phyloP scores from a whole-genome alignment of 2,888 invertebrate genomes.

The Hemaris fuciformis region DNA sequence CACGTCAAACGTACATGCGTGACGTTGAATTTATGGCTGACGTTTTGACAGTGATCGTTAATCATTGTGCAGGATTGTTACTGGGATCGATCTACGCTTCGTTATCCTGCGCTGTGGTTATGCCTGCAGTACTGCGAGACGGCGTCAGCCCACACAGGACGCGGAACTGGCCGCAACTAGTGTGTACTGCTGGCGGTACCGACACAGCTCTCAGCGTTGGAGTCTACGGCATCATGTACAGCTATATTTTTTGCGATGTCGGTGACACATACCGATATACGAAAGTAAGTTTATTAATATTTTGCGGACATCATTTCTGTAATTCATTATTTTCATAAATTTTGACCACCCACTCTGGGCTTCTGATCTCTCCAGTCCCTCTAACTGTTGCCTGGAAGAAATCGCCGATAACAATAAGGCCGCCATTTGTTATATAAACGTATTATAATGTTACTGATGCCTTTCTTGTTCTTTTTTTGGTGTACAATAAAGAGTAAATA shows the following conservation, averaged over 20 bases:
- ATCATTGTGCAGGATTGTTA: conserved; percentile 48
- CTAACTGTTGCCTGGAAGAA: no score
- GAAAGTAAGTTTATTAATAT: conserved; percentile 55
- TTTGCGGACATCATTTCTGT: no score
- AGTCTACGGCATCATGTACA: conserved; percentile 61
- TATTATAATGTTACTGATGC: no score
- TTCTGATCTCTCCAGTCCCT: no score
- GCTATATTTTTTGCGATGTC: conserved; percentile 55
- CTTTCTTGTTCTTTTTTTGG: no score
- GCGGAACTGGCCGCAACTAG: conserved; percentile 64
- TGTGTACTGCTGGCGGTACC: conserved; percentile 64
- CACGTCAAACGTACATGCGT: background rate
- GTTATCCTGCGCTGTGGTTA: conserved; percentile 64
- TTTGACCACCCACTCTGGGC: no score
- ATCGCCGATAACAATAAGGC: no score
- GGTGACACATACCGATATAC: conserved; percentile 53
- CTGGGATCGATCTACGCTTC: conserved; percentile 67
- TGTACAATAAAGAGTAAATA: no score
- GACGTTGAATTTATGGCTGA: conserved; percentile 2
- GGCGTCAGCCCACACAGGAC: conserved; percentile 37
- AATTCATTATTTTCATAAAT: no score
- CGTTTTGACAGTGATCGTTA: background rate
- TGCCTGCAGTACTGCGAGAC: conserved; percentile 56
- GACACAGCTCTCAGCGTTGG: conserved; percentile 73
- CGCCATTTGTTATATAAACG: no score